Evolutionary conservation across 2,113 vertebrate species (phyloP), one percentile per base, ranked within the genome.

Genomic region (Neolamprologus caudopunctatus): DNA sequence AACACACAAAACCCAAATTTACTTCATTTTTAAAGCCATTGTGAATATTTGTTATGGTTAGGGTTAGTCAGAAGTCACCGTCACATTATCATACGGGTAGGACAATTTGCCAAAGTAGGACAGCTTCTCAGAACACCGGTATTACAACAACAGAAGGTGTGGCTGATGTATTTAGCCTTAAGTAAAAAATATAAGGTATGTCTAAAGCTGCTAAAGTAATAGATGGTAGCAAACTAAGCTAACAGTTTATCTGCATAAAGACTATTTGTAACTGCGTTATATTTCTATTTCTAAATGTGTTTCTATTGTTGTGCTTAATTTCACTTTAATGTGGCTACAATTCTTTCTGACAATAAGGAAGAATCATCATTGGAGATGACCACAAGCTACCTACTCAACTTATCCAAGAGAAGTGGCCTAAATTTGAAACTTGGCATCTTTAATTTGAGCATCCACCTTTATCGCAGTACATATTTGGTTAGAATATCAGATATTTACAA

Each of bases 201-300:
- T 21, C 10, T 63, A 68, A 40, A 68, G 63, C 3, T 6, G 19
- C 19, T 21, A 73, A 73, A 5, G 8, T 45, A 45, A 73, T 7
- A 26, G 68, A 45, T 8, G 21, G 13, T 47, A 47, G 40, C 9
- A 47, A 75, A 47, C 1, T 28, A 47, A 75, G 21, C 21, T 17
- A 75, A 75, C 24, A 8, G 40, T 75, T 75, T 47, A 47, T 47
- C 40, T 47, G 21, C 14, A 10, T 47, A 73, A 45, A 28, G 0
- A 26, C 2, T 17, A 45, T 16, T 47, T 47, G 0, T 75, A 75
- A 61, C 0, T 6, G 28, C 0, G 2, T 33, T 61, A 61, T 33
- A 33, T 61, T 33, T 2, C 28, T 10, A 33, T 63, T 63, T 63
- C 16, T 19, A 50, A 28, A 2, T 47, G 24, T 11, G 45, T 50